Evolutionary conservation across 2,888 invertebrate species (phyloP).

Genomic region (Heliconius erato): DNA sequence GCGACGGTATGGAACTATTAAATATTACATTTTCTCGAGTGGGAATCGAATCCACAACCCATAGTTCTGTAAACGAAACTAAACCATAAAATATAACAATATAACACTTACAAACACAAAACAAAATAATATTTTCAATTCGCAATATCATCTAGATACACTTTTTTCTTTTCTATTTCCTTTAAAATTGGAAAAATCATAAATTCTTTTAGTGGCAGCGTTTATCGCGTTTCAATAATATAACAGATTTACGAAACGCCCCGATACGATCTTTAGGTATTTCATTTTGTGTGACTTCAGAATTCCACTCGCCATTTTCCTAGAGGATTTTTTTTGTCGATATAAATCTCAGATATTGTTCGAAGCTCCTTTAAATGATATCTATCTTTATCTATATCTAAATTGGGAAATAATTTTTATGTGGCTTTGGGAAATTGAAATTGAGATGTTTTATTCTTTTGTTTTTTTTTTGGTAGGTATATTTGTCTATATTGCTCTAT

Average conservation of each 20-base stretch:
- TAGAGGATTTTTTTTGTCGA: slow-evolving; percentile 33
- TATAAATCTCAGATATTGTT: slow-evolving; percentile 24
- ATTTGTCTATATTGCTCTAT: neutral
- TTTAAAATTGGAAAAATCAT: slow-evolving; percentile 54
- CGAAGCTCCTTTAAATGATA: neutral
- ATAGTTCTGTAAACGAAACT: no score
- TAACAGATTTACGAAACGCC: slow-evolving; percentile 58
- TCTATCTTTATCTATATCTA: slow-evolving; percentile 17
- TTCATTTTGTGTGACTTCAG: slow-evolving; percentile 50
- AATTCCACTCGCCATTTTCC: slow-evolving; percentile 39
- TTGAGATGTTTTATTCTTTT: neutral
- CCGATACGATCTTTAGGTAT: slow-evolving; percentile 51
- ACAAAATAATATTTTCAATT: slow-evolving; percentile 26
- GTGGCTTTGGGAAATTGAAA: neutral
- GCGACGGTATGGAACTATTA: no score
- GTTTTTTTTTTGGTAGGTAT: neutral
- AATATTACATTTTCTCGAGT: no score
- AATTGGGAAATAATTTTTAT: slow-evolving; percentile 21
- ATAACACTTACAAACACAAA: slow-evolving; percentile 22
- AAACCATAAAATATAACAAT: neutral
- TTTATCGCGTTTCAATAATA: slow-evolving; percentile 58
- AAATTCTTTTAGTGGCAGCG: slow-evolving; percentile 56
- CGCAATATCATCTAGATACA: slow-evolving; percentile 22
- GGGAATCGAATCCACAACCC: no score
- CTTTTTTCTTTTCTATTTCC: slow-evolving; percentile 17